These are phyloP conservation scores for Hippoglossus hippoglossus DNA, from an alignment of 2,797 vertebrate species.

Conservation along the genomic window DNA sequence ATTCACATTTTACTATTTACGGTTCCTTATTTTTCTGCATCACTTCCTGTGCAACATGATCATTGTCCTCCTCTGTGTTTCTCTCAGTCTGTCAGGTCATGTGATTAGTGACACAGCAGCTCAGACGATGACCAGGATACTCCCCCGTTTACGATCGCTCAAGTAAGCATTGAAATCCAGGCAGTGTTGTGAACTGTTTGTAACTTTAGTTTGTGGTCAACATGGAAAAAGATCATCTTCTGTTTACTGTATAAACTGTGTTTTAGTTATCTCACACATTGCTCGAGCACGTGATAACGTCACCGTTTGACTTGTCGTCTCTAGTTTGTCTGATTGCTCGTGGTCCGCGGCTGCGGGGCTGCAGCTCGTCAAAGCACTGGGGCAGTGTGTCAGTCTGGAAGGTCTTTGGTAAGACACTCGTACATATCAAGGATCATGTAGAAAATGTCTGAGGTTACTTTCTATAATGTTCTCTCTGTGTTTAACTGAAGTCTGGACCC, in stretches of 20 bases:
- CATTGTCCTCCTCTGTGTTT: constrained; percentile 15
- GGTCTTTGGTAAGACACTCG: constrained; percentile 72
- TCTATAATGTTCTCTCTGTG: background rate
- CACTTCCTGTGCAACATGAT: background rate
- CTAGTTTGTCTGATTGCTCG: constrained; percentile 77
- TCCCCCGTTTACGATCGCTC: constrained; percentile 74
- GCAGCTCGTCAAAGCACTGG: constrained; percentile 69
- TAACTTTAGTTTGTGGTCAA: background rate
- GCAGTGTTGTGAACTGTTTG: background rate
- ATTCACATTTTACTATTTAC: background rate
- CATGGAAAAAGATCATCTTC: too few species aligned
- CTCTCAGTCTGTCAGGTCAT: constrained; percentile 83
- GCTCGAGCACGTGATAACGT: background rate
- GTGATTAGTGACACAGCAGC: constrained; percentile 67
- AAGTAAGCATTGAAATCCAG: constrained; percentile 73
- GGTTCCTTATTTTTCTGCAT: background rate
- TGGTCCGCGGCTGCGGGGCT: constrained; percentile 58
- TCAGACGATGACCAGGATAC: constrained; percentile 50
- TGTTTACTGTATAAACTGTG: background rate
- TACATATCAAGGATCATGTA: background rate
- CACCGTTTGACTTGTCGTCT: constrained; percentile 16
- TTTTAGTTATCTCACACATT: background rate
- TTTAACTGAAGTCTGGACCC: constrained; percentile 79
- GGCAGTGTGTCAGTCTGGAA: constrained; percentile 65
- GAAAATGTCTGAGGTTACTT: background rate